Percentiles rank a stretch among this genome's conserved stretches.
phyloP scores from a whole-genome alignment of 2,113 vertebrate genomes.

The Aspidoscelis tigris region DNA sequence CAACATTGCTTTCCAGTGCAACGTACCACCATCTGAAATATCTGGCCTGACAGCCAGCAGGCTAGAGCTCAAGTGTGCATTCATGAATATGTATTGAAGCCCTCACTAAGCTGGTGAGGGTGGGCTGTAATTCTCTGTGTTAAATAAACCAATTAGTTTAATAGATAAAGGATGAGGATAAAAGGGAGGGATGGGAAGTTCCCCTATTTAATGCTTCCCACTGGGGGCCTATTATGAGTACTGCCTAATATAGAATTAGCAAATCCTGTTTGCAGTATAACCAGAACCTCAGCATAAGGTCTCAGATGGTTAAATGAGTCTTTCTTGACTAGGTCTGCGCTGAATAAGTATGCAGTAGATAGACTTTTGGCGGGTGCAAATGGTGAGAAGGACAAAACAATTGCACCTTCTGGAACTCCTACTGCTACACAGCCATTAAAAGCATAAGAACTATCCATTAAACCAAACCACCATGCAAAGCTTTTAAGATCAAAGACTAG shows the following conservation, averaged over 20 bases:
- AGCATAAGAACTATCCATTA: not conserved
- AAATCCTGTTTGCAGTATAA: slow-evolving; percentile 14
- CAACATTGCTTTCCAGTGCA: no score
- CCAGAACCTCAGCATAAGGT: not conserved
- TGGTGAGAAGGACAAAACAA: not conserved
- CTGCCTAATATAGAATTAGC: not conserved
- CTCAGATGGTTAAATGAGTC: not conserved
- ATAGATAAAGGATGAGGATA: not conserved
- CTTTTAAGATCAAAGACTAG: not conserved
- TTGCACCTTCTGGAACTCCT: not conserved
- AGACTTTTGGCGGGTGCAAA: not conserved
- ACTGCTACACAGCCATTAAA: not conserved
- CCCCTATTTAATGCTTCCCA: slow-evolving; percentile 1
- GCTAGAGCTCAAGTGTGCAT: not conserved
- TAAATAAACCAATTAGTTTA: not conserved
- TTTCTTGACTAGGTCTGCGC: not conserved
- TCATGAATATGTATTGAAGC: slow-evolving; percentile 32
- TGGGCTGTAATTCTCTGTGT: not conserved
- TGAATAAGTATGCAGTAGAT: no score
- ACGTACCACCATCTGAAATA: not conserved
- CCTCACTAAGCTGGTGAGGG: not conserved
- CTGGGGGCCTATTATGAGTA: not conserved
- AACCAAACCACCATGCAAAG: not conserved
- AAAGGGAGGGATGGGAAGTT: not conserved
- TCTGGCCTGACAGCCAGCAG: not conserved